These are phyloP conservation scores for Drosophila repleta DNA, from an alignment of 1,140 invertebrate genomes.

Conservation along the genomic window DNA sequence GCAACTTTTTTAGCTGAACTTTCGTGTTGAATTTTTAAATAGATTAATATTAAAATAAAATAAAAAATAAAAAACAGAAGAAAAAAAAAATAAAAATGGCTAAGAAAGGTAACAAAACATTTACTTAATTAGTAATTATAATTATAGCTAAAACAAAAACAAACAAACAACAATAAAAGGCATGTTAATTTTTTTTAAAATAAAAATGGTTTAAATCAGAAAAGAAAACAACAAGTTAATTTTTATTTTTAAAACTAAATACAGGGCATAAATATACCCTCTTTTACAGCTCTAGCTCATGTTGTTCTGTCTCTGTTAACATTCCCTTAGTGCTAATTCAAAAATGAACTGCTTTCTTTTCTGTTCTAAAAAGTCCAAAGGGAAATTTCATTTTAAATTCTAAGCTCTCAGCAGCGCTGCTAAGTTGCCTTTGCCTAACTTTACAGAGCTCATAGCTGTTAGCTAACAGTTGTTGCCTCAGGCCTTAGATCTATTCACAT, in stretches of 20 bases:
- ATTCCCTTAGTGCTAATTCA: not conserved
- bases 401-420: not conserved
- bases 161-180: conserved; percentile 60
- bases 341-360: not conserved
- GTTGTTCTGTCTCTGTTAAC: not conserved
- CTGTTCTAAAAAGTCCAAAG: not conserved
- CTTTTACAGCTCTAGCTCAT: too few species aligned
- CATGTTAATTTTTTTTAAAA: conserved; percentile 82
- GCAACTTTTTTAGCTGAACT: conserved; percentile 73
- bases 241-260: too few species aligned
- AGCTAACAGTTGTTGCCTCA: not conserved
- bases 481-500: not conserved
- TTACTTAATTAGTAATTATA: conserved; percentile 81
- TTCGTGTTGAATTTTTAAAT: conserved; percentile 73
- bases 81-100: conserved; percentile 47
- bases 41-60: conserved; percentile 22
- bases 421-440: not conserved
- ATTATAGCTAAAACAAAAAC: conserved; percentile 61
- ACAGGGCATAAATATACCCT: too few species aligned
- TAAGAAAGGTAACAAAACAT: conserved; percentile 67
- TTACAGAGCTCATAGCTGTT: not conserved
- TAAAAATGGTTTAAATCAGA: conserved; percentile 78
- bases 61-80: conserved; percentile 40
- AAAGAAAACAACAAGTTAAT: not conserved
- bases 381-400: too few species aligned